phyloP scores from a whole-genome alignment of 30 jellyfish, hydroid and myxozoan species.

The Aurelia sp. region DNA sequence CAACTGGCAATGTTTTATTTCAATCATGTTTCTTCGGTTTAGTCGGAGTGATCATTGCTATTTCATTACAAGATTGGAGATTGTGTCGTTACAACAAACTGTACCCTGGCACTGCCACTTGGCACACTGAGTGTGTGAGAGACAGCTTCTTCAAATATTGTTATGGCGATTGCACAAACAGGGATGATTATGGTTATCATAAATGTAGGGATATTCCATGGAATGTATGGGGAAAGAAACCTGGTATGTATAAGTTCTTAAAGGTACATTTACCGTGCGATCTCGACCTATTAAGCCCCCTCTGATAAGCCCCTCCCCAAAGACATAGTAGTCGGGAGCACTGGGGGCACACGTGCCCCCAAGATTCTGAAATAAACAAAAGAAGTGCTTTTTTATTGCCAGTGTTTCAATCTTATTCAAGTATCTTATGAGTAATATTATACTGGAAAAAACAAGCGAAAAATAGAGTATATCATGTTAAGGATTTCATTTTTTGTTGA shows the following conservation, averaged over 20 bases:
- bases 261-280: too few relatives aligned
- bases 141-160: not conserved
- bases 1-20: not conserved
- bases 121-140: not conserved
- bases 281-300: too few relatives aligned
- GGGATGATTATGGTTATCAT: not conserved
- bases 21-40: not conserved
- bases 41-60: not conserved
- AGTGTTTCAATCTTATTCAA: too few relatives aligned
- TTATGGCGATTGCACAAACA: not conserved
- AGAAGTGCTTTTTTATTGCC: too few relatives aligned
- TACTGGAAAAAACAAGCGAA: too few relatives aligned
- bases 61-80: not conserved
- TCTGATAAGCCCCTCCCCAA: too few relatives aligned
- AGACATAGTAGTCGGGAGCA: too few relatives aligned
- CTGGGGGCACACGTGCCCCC: too few relatives aligned
- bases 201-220: not conserved
- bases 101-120: not conserved
- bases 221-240: not conserved
- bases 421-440: too few relatives aligned
- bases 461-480: too few relatives aligned
- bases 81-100: not conserved
- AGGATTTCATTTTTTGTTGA: too few relatives aligned
- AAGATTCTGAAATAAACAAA: too few relatives aligned
- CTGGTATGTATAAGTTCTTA: not conserved